These are phyloP conservation scores for Corynorhinus townsendii DNA, from an alignment of 2,113 vertebrate genomes.

Conservation along the genomic window DNA sequence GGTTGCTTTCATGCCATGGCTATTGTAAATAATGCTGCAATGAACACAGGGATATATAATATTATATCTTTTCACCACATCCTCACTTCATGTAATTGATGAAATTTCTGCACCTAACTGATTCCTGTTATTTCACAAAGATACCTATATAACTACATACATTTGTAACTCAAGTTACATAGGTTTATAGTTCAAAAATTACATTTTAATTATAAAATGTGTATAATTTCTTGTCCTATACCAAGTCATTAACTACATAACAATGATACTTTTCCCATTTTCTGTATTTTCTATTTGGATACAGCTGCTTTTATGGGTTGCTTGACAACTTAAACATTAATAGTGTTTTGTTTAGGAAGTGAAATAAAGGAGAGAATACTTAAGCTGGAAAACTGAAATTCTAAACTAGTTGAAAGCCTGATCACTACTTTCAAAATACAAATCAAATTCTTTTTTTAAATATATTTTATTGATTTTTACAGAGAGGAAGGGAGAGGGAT, in stretches of 20 bases:
- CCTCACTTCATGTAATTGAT: neutral
- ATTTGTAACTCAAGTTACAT: neutral
- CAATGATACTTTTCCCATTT: neutral
- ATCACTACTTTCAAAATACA: neutral
- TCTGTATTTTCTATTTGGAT: neutral
- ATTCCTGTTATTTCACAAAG: neutral
- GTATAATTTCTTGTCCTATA: neutral
- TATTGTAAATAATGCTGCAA: neutral
- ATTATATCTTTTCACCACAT: neutral
- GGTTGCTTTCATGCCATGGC: neutral
- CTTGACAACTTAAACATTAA: neutral
- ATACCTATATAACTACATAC: neutral
- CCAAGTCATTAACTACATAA: neutral
- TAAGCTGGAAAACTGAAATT: neutral
- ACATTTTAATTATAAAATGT: neutral
- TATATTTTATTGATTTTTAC: too few relatives aligned
- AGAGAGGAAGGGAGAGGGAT: too few relatives aligned
- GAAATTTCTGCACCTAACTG: neutral
- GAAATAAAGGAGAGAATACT: neutral
- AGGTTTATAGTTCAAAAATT: neutral
- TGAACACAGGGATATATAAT: neutral
- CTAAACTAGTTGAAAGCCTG: neutral
- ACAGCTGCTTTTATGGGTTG: neutral
- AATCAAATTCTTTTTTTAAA: conserved; percentile 8
- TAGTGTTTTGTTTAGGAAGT: neutral